Evolutionary conservation across 2,113 vertebrate species (phyloP).

Genomic region (Edolisoma coerulescens): DNA sequence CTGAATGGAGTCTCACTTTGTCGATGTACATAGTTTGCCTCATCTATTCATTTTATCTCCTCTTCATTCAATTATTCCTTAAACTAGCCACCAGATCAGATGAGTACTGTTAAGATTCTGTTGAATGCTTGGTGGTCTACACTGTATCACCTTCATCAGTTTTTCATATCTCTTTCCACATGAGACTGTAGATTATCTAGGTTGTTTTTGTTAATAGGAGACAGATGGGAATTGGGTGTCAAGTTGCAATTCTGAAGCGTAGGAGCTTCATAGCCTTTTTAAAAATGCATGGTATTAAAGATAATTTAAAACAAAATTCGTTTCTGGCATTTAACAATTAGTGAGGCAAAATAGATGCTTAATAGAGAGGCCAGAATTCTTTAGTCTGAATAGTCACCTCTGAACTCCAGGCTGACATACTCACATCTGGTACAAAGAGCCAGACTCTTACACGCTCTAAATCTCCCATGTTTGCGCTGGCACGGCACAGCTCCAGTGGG

Average conservation of each 20-base stretch:
- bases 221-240: slow-evolving; percentile 62
- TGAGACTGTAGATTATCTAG: slow-evolving; percentile 1
- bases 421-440: not conserved
- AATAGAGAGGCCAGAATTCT: not conserved
- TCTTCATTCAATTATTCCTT: not conserved
- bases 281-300: slow-evolving; percentile 41
- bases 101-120: not conserved
- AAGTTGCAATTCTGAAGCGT: not conserved
- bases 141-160: not conserved
- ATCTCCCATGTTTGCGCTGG: not conserved
- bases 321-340: slow-evolving; percentile 23
- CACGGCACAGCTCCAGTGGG: not conserved
- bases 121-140: not conserved
- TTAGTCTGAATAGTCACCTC: not conserved
- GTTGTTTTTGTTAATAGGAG: slow-evolving; percentile 55
- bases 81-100: not conserved
- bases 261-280: slow-evolving; percentile 46
- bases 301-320: slow-evolving; percentile 37
- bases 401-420: not conserved
- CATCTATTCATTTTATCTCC: not conserved
- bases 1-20: not conserved
- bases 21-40: not conserved
- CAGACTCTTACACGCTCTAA: not conserved
- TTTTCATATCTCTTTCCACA: slow-evolving; percentile 27
- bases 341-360: not conserved